Evolutionary conservation across 2,797 vertebrate genomes (phyloP).

Genomic region (Neomorphus geoffroyi): DNA sequence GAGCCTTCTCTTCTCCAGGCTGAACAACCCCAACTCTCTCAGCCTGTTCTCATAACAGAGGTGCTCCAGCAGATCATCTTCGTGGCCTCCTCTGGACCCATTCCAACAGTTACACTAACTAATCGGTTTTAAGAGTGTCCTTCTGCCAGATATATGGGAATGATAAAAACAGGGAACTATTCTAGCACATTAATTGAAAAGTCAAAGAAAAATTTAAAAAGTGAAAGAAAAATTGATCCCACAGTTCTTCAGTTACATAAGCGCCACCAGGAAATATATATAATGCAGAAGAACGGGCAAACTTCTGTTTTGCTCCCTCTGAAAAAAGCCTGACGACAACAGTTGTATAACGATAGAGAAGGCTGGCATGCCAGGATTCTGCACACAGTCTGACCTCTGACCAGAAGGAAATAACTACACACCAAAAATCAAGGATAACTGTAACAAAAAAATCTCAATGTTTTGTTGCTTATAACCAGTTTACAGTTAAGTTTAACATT

Average conservation of each 20-base stretch:
- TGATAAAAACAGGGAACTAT: not conserved
- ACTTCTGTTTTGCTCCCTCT: not conserved
- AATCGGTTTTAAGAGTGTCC: not conserved
- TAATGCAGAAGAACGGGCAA: not conserved
- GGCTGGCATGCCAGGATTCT: not conserved
- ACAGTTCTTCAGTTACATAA: not conserved
- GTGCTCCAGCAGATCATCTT: no score
- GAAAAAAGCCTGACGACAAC: not conserved
- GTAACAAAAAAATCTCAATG: not conserved
- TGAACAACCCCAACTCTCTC: no score
- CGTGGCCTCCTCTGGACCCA: no score
- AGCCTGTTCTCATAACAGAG: no score
- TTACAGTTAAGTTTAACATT: not conserved
- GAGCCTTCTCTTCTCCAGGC: no score
- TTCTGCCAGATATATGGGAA: not conserved
- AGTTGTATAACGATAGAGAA: not conserved
- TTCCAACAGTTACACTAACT: no score
- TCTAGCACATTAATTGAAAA: not conserved
- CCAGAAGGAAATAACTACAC: not conserved
- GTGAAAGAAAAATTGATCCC: not conserved
- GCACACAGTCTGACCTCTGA: not conserved
- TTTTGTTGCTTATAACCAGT: not conserved
- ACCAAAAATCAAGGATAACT: not conserved
- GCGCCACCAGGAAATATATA: not conserved
- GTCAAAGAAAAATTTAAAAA: not conserved